Evolutionary conservation across 2,888 invertebrate genomes (phyloP), one percentile per base, ranked within the genome.

Genomic region (Erebia epiphron): DNA sequence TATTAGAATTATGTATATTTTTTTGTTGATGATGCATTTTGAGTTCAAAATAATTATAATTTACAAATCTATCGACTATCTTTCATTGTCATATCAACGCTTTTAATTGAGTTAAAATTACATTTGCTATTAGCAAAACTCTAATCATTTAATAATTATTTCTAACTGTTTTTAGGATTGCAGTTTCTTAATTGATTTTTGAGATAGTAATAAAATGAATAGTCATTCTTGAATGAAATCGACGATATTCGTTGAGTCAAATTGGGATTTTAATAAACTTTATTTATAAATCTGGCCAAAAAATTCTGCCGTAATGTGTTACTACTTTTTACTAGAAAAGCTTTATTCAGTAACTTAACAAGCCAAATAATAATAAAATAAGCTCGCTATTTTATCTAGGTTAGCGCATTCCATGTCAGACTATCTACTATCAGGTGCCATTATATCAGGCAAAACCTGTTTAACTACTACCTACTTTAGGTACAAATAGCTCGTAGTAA

Each of bases 371-470:
- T n/a, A n/a, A n/a, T n/a, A n/a, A n/a, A n/a, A 52, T 52, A 52
- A 52, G 50, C 50, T 8, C 1, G 50, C 1, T 8, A 7, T 0
- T 16, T n/a, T 54, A 54, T 54, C 18, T 54, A 54, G 54, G 54
- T 54, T 54, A 54, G 16, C 18, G 18, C 54, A 54, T 54, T 54
- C 54, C 52, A 16, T 10, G 11, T 18, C 54, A 54, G 10, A 54
- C 2, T 18, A 52, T n/a, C n/a, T 50, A 50, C n/a, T 16, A 10
- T 52, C 52, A 52, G 16, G 52, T 52, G 52, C 52, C 52, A 52
- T 52, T 52, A 16, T 52, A 52, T 16, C 52, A 18, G 13, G 16
- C 46, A 13, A 46, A 61, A 61, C 61, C 61, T 18, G 61, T 60
- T 35, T 7, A 7, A 35, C 35, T 35, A 35, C 35, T 35, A 35